phyloP scores from a whole-genome alignment of 2,797 vertebrate genomes.

The Notolepis coatsorum region DNA sequence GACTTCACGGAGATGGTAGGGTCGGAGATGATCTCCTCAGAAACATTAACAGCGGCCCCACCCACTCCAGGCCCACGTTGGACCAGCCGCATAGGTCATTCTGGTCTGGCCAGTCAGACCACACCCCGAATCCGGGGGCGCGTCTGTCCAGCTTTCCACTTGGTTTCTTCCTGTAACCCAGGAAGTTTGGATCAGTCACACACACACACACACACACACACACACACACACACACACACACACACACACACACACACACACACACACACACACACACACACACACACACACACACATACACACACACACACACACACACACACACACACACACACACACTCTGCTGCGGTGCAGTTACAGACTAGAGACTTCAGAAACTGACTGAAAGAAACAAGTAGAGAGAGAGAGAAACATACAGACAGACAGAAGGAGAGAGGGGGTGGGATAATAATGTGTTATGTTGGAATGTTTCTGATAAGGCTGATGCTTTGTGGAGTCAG shows the following conservation, averaged over 20 bases:
- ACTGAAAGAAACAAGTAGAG: constrained; percentile 28
- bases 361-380: constrained; percentile 43
- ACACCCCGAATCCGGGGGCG: too few relatives aligned
- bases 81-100: too few relatives aligned
- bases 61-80: too few relatives aligned
- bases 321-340: constrained; percentile 13
- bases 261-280: neutral
- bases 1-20: too few relatives aligned
- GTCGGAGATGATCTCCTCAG: too few relatives aligned
- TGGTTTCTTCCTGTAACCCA: too few relatives aligned
- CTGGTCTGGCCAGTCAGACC: too few relatives aligned
- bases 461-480: neutral
- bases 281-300: neutral
- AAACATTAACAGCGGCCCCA: too few relatives aligned
- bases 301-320: neutral
- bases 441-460: neutral
- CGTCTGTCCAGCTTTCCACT: too few relatives aligned
- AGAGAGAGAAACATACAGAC: constrained; percentile 7
- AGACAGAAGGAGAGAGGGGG: constrained; percentile 1
- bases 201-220: too few relatives aligned
- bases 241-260: constrained; percentile 1
- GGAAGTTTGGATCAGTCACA: too few relatives aligned
- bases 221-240: constrained; percentile 1
- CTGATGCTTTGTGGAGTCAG: neutral
- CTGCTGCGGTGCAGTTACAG: constrained; percentile 67